Evolutionary conservation across 2,797 vertebrate genomes (phyloP).

Genomic region (Emydoidea blandingii): DNA sequence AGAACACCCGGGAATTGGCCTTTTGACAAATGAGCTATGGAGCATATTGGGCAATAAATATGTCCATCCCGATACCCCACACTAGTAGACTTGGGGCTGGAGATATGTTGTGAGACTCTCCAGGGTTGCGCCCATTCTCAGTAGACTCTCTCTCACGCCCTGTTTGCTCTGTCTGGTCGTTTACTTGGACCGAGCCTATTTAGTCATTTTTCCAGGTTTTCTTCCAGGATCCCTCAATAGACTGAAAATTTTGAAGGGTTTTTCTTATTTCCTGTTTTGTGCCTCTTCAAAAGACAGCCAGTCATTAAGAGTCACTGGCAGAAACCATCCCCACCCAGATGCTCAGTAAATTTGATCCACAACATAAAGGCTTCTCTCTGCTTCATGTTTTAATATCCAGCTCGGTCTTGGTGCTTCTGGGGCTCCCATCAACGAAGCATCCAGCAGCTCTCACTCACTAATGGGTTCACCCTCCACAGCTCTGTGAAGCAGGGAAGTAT

Average conservation of each 20-base stretch:
- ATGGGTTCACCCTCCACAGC: background rate
- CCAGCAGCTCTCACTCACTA: background rate
- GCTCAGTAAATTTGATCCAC: background rate
- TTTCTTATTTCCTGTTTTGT: background rate
- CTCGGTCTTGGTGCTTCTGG: background rate
- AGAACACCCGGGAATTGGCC: background rate
- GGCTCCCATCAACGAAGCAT: background rate
- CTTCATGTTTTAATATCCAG: background rate
- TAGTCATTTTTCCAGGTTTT: background rate
- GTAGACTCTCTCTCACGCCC: too few relatives aligned
- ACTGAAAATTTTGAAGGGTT: background rate
- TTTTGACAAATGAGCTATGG: background rate
- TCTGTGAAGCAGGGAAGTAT: rapidly evolving
- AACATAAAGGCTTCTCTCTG: background rate
- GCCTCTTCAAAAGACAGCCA: background rate
- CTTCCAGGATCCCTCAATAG: background rate
- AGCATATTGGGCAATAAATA: background rate
- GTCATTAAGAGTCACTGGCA: background rate
- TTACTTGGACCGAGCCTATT: background rate
- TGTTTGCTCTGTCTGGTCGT: background rate
- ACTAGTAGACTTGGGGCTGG: background rate
- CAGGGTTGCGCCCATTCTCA: background rate
- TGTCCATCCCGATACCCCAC: background rate
- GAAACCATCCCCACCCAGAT: background rate
- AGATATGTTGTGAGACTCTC: background rate